Conservation (phyloP, 2,797 vertebrate genomes). For the Brachyalestes nurse region DNA sequence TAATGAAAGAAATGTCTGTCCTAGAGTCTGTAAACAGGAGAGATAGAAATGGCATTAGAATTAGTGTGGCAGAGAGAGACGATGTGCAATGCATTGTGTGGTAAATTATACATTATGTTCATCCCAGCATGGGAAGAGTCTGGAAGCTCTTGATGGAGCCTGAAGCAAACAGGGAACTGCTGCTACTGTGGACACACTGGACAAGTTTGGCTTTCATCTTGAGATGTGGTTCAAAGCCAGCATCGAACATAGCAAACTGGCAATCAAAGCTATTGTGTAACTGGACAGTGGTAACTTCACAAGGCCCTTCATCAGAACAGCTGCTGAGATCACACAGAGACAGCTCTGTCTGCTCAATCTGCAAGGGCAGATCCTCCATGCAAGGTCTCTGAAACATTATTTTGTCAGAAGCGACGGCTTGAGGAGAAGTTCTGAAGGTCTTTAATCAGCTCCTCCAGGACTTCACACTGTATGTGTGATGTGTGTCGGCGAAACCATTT, state of each 20-base stretch:
- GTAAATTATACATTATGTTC: constrained; percentile 79
- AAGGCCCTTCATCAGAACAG: constrained; percentile 66
- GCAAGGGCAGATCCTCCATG: constrained; percentile 62
- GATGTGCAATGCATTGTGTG: constrained; percentile 62
- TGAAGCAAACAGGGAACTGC: constrained; percentile 72
- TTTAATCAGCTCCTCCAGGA: constrained; percentile 59
- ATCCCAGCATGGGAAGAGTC: constrained; percentile 62
- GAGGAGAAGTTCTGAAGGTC: constrained; percentile 58
- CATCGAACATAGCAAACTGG: constrained; percentile 73
- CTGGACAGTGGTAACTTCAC: constrained; percentile 74
- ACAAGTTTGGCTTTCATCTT: constrained; percentile 80
- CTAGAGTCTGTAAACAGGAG: constrained; percentile 61
- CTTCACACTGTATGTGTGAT: constrained; percentile 1
- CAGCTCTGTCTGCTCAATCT: constrained; percentile 45
- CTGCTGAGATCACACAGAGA: constrained; percentile 70
- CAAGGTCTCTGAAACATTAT: constrained; percentile 66
- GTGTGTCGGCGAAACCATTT: constrained; percentile 5
- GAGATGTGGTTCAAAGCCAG: constrained; percentile 72
- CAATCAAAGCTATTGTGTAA: constrained; percentile 78
- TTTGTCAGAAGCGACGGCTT: constrained; percentile 60
- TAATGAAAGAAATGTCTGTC: constrained; percentile 57
- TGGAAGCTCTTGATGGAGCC: constrained; percentile 69
- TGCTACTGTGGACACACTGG: constrained; percentile 69
- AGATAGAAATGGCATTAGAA: constrained; percentile 49
- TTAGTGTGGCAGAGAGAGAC: constrained; percentile 63